Evolutionary conservation across 2,113 vertebrate genomes (phyloP).

Genomic region (Varanus komodoensis): DNA sequence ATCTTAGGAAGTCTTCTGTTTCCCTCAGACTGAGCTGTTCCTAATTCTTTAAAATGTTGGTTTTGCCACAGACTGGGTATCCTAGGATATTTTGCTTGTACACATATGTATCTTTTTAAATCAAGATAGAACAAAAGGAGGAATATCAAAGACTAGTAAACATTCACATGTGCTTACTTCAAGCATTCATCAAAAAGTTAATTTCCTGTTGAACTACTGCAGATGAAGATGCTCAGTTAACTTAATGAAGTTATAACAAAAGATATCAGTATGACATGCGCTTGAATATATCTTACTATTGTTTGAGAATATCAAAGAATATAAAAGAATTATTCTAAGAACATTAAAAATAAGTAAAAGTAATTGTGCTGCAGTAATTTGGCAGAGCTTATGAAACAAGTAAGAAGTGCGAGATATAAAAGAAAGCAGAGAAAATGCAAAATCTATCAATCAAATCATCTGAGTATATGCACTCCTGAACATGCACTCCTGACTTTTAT

Average conservation of each 20-base stretch:
- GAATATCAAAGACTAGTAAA: slow-evolving; percentile 22
- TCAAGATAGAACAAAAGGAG: neutral
- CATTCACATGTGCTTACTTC: neutral
- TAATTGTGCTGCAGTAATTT: slow-evolving; percentile 28
- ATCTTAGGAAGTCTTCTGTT: too few relatives aligned
- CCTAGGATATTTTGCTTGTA: neutral
- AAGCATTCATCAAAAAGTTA: slow-evolving; percentile 21
- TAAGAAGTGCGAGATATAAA: neutral
- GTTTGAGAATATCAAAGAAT: slow-evolving; percentile 52
- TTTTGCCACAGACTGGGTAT: neutral
- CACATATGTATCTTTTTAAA: neutral
- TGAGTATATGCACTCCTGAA: neutral
- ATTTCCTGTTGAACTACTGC: slow-evolving; percentile 18
- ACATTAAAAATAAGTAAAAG: slow-evolving; percentile 38
- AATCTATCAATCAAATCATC: slow-evolving; percentile 16
- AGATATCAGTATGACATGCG: neutral
- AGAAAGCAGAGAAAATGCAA: slow-evolving; percentile 23
- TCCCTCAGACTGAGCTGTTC: neutral
- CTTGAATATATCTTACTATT: slow-evolving; percentile 11
- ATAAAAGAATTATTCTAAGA: slow-evolving; percentile 22
- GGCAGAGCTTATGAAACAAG: slow-evolving; percentile 37
- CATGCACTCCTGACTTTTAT: slow-evolving; percentile 2
- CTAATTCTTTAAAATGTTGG: neutral
- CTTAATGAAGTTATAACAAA: slow-evolving; percentile 17
- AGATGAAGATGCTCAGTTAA: slow-evolving; percentile 20